Conservation (phyloP, 2,888 invertebrate genomes). For the Aquatica leii region DNA sequence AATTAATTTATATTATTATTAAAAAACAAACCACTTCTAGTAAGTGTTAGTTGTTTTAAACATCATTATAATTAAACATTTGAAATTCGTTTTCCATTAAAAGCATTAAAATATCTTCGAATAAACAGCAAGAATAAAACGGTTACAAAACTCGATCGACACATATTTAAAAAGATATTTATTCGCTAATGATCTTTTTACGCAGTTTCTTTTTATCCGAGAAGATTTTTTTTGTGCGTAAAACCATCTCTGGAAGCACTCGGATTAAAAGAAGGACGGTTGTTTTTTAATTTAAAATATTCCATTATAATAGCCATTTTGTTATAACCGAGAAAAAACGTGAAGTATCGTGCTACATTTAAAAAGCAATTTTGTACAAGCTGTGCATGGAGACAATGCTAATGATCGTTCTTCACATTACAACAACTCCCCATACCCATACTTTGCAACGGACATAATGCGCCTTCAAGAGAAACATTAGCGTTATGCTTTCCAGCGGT, state of each 20-base stretch:
- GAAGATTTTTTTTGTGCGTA: too few relatives aligned
- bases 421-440: conserved; percentile 20
- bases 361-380: conserved; percentile 38
- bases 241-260: background rate
- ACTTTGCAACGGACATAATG: conserved; percentile 25
- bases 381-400: conserved; percentile 39
- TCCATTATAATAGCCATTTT: conserved; percentile 25
- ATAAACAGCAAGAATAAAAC: too few relatives aligned
- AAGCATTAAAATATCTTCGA: too few relatives aligned
- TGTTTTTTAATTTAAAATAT: conserved; percentile 22
- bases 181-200: conserved; percentile 3
- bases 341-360: conserved; percentile 36
- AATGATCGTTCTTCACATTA: conserved; percentile 37
- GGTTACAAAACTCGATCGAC: too few relatives aligned
- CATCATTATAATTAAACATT: too few relatives aligned
- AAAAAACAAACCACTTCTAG: too few relatives aligned
- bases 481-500: conserved; percentile 30
- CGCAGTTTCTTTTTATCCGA: background rate
- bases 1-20: too few relatives aligned
- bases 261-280: conserved; percentile 4
- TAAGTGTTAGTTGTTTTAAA: too few relatives aligned
- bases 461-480: conserved; percentile 33
- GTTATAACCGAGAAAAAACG: conserved; percentile 33
- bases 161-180: background rate
- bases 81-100: too few relatives aligned